phyloP scores from a whole-genome alignment of 2,888 invertebrate species.

The Pediacus dermestoides region DNA sequence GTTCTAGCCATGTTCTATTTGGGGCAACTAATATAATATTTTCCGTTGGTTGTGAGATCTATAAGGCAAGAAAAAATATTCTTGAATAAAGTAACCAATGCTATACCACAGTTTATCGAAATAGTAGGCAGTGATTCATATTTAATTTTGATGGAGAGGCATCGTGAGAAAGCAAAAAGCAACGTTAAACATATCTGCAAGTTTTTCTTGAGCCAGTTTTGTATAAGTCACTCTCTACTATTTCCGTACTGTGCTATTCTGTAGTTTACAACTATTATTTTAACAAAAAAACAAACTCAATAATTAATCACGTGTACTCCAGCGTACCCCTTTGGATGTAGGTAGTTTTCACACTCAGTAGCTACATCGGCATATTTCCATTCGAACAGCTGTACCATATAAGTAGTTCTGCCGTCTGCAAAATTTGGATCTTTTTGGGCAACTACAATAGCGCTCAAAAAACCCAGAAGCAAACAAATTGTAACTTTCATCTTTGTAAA shows the following conservation, averaged over 20 bases:
- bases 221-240: no score
- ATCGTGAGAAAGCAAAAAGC: no score
- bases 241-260: no score
- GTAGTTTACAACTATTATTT: no score
- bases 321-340: conserved; percentile 69
- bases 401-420: conserved; percentile 56
- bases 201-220: no score
- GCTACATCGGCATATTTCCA: conserved; percentile 84
- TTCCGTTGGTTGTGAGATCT: conserved; percentile 76
- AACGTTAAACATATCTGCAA: no score
- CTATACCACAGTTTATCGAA: conserved; percentile 12
- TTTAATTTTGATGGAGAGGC: no score
- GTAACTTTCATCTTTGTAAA: not conserved
- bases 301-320: conserved; percentile 64
- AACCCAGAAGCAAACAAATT: not conserved
- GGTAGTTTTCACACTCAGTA: conserved; percentile 72
- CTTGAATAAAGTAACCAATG: no score
- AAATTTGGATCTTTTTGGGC: conserved; percentile 58
- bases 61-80: no score
- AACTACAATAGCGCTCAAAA: not conserved
- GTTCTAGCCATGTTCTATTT: conserved; percentile 79
- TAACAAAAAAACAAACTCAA: no score
- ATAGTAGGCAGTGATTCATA: no score
- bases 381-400: conserved; percentile 75
- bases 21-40: conserved; percentile 57